These are phyloP conservation scores for Chloroceryle aenea DNA, from an alignment of 2,113 vertebrate genomes.

Conservation along the genomic window DNA sequence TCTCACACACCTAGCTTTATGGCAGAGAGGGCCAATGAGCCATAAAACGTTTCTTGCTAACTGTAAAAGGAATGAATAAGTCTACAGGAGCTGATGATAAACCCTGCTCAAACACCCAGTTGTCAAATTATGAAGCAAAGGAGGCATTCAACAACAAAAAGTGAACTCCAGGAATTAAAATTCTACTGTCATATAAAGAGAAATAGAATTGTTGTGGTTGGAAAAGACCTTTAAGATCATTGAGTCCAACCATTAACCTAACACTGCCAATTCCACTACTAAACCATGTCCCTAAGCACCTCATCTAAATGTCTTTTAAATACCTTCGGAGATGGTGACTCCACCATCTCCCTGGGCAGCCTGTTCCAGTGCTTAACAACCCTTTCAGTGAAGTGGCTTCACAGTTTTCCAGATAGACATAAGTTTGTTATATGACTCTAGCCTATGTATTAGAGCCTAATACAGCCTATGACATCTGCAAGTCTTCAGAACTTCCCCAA, in stretches of 20 bases:
- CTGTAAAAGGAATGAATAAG: not conserved
- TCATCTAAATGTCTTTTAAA: no score
- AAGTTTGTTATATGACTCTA: not conserved
- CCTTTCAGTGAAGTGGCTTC: not conserved
- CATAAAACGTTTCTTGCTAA: not conserved
- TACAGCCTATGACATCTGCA: not conserved
- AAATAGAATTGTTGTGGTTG: no score
- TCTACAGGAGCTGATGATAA: not conserved
- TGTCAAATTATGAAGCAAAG: not conserved
- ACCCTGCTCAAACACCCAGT: not conserved
- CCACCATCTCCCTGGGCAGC: not conserved
- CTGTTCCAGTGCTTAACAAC: not conserved
- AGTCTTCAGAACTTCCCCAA: not conserved
- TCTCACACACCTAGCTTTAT: not conserved
- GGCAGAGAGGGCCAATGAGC: not conserved
- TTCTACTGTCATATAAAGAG: no score
- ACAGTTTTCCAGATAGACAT: not conserved
- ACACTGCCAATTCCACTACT: no score
- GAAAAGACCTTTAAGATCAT: no score
- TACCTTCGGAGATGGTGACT: not conserved
- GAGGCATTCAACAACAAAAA: not conserved
- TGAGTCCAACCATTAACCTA: no score
- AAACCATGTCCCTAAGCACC: no score
- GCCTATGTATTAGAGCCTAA: not conserved
- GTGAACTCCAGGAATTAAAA: not conserved